Conservation (phyloP, 2,113 vertebrate genomes). For the Sinosuthora webbiana region DNA sequence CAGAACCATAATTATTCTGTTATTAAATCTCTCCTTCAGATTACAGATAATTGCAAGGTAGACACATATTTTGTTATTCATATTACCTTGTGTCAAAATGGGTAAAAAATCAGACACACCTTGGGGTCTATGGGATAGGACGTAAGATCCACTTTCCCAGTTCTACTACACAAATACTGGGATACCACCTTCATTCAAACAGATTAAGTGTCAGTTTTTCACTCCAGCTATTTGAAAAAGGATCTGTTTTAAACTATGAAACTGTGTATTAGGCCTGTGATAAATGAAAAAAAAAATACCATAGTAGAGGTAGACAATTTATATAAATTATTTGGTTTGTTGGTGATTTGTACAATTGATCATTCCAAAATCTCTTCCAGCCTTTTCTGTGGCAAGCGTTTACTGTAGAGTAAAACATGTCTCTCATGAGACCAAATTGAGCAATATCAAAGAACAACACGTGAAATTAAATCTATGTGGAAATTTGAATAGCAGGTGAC, state of each 20-base stretch:
- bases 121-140: background rate
- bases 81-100: background rate
- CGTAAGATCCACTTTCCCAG: background rate
- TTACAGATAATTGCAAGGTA: background rate
- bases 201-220: background rate
- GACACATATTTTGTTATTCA: background rate
- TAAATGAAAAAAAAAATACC: background rate
- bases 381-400: background rate
- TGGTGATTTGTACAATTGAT: background rate
- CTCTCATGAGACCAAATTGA: background rate
- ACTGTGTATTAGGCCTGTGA: background rate
- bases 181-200: background rate
- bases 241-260: background rate
- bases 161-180: background rate
- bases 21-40: background rate
- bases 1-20: background rate
- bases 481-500: background rate
- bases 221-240: background rate
- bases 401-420: background rate
- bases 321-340: background rate
- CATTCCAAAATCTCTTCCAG: background rate
- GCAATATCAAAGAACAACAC: background rate
- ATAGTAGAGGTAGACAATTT: background rate
- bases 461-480: background rate
- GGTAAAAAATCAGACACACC: background rate